phyloP scores from a whole-genome alignment of 2,113 vertebrate genomes.

The Phalacrocorax brasilianus region DNA sequence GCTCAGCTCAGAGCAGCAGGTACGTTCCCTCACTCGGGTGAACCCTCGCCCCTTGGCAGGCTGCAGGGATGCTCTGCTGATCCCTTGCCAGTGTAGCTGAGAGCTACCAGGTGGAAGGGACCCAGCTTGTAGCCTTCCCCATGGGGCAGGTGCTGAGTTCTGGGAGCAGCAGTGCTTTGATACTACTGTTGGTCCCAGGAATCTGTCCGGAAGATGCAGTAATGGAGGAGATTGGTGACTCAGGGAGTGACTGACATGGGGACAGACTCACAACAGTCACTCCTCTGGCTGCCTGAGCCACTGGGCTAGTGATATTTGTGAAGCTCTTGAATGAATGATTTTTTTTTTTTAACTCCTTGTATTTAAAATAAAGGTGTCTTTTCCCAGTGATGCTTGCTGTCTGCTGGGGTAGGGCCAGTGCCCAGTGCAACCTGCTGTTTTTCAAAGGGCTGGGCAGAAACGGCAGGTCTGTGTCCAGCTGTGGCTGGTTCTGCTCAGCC shows the following conservation, averaged over 20 bases:
- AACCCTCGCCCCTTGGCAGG: not conserved
- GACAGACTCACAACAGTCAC: not conserved
- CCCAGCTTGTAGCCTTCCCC: not conserved
- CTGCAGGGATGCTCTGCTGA: not conserved
- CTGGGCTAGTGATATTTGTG: not conserved
- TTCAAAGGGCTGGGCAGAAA: not conserved
- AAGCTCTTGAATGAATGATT: not conserved
- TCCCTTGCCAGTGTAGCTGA: not conserved
- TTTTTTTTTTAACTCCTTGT: not conserved
- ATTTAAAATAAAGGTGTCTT: slow-evolving; percentile 25
- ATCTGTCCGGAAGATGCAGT: not conserved
- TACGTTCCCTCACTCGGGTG: not conserved
- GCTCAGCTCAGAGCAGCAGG: slow-evolving; percentile 26
- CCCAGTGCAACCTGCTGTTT: not conserved
- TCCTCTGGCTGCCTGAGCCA: rapidly evolving
- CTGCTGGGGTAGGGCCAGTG: not conserved
- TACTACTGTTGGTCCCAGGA: not conserved
- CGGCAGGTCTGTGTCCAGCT: not conserved
- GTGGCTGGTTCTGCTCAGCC: not conserved
- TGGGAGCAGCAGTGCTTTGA: not conserved
- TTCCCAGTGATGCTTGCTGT: not conserved
- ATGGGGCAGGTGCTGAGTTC: not conserved
- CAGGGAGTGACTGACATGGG: not conserved
- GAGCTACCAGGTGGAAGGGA: not conserved
- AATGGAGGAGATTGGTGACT: not conserved